Base-by-base conservation (phyloP, 1,140 invertebrate genomes). In the Gryon sp. region DNA sequence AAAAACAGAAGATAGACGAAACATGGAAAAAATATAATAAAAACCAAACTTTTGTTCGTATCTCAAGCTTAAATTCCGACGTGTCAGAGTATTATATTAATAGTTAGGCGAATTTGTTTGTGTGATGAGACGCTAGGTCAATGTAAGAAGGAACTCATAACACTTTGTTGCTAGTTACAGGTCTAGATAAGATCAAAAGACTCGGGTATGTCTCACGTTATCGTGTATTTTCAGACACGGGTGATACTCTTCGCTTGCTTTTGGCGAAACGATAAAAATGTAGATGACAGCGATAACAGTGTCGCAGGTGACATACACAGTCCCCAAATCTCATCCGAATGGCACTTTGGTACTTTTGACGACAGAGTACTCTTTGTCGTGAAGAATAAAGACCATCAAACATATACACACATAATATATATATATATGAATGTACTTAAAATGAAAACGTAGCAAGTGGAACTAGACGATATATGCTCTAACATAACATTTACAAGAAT, bases 131-230 rank as follows among this genome's bases (percentile, higher is more conserved):
- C 50, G 60, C 38, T 30, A 38, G 60, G 53, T 59, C 78, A 80
- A 82, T 70, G 68, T 26, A 62, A 80, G 45, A 50, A 79, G 72
- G 57, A 80, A 78, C 78, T 81, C 48, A 73, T 60, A 70, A 66
- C 57, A 73, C 70, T 80, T 70, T 82, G 80, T 78, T 65, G 81
- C 75, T 59, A 63, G 73, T 82, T 82, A 77, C 34, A 66, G 40
- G 41, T 46, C 28, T 9, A 38, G 82, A 84, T 82, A 82, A 77
- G 74, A 84, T 84, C 81, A 38, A 41, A 55, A 62, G 52, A 9
- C 12, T 57, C 32, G 50, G 43, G 59, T 65, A 68, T 68, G 70
- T 80, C 63, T 30, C 26, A 9, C 59, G 65, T 79, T 78, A 81
- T 80, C 80, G 46, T 50, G 46, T 55, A 30, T 66, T 66, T 59